Evolutionary conservation across 2,113 vertebrate species (phyloP), one percentile per base, ranked within the genome.

Genomic region (Ovibos moschatus): DNA sequence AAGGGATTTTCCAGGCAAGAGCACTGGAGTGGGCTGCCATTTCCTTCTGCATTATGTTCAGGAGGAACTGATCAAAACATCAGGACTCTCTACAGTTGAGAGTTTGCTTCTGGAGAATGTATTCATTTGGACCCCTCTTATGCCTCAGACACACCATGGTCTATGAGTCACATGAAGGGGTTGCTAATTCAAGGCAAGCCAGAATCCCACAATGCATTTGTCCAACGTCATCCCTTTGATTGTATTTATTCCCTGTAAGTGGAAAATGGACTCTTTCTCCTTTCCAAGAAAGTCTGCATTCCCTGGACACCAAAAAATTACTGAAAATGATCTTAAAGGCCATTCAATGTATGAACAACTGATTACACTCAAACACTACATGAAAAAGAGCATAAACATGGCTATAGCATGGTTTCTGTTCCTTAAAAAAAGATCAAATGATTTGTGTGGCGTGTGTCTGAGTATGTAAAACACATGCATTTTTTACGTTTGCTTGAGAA

Each of bases 271-370:
- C 14, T 82, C 23, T 51, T 27, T 82, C 45, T 64, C 33, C n/a
- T 94, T 67, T 94, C 62, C 45, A 55, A 87, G 43, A 33, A 57
- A 53, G 19, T 33, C 7, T 53, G 74, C 55, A 50, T 50, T 95
- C 36, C 57, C 43, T 43, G 50, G 21, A 96, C 9, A 47, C 19
- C 47, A 84, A 15, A 33, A 87, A 78, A 81, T 23, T 6, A 62
- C 0, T 55, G 36, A 76, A 93, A 90, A 94, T 28, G 21, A 60
- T 33, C 91, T 87, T 17, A 43, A 89, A 95, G 67, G 51, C 88
- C 28, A 51, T 19, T 28, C 45, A 62, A 40, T n/a, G 23, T 3
- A 1, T 4, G 88, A 90, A 76, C 79, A 87, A 47, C 43, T 50
- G 83, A 78, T 93, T 51, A 50, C 14, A 6, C 25, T 55, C n/a